Percentiles rank a stretch among this genome's conserved stretches.
phyloP scores from a whole-genome alignment of 37 sponge, comb jelly and placozoan genomes.

The Oopsacas minuta region DNA sequence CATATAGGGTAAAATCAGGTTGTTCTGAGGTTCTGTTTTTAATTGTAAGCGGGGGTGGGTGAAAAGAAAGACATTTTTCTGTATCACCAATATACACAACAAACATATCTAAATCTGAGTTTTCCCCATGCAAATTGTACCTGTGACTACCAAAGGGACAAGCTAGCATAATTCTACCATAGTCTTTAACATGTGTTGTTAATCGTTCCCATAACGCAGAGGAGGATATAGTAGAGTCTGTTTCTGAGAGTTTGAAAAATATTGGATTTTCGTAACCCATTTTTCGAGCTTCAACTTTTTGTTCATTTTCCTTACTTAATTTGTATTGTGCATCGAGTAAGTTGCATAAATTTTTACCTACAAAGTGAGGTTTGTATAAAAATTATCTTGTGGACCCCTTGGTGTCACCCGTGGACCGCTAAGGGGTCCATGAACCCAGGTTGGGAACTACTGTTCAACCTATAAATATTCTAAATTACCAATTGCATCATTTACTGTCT shows the following conservation, averaged over 20 bases:
- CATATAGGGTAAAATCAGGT: conserved; percentile 19
- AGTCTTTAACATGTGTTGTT: neutral
- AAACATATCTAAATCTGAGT: conserved; percentile 21
- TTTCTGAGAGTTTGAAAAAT: neutral
- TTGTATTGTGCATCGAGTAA: neutral
- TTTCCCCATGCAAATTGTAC: conserved; percentile 13
- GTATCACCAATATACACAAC: conserved; percentile 21
- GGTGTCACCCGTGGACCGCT: too few relatives aligned
- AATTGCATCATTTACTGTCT: neutral
- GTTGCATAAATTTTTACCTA: neutral
- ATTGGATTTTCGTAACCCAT: neutral
- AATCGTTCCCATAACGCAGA: neutral
- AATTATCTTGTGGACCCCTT: neutral
- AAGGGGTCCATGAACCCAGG: too few relatives aligned
- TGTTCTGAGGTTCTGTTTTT: conserved; percentile 9
- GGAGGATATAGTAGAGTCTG: neutral
- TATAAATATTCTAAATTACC: neutral
- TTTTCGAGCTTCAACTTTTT: neutral
- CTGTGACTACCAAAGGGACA: conserved; percentile 22
- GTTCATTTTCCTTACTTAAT: neutral
- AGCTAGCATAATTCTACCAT: conserved; percentile 19
- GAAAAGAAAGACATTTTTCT: neutral
- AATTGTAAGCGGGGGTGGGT: conserved; percentile 5
- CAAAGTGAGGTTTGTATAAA: neutral
- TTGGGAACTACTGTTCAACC: neutral